These are phyloP conservation scores for Gopherus flavomarginatus DNA, from an alignment of 2,113 vertebrate genomes.

Conservation along the genomic window DNA sequence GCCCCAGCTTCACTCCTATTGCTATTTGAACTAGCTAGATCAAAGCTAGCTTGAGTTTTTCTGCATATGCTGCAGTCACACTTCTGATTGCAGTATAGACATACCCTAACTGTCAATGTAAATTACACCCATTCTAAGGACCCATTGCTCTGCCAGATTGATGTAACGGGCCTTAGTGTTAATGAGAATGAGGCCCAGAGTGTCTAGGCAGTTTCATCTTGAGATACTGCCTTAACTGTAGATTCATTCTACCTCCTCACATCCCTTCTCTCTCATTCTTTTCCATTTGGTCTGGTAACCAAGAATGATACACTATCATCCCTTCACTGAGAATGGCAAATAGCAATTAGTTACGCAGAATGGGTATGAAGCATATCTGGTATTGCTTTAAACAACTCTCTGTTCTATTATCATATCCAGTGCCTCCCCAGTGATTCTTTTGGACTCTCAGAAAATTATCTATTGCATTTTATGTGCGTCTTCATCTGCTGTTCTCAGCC, in stretches of 20 bases:
- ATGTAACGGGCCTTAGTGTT: background rate
- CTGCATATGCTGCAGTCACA: background rate
- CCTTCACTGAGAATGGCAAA: background rate
- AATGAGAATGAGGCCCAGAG: conserved; percentile 27
- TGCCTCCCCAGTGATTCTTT: background rate
- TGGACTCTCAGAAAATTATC: conserved; percentile 35
- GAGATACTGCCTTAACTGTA: conserved; percentile 7
- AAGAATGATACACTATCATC: rapidly evolving
- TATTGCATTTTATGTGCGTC: conserved; percentile 37
- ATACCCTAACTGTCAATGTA: background rate
- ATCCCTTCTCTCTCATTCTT: background rate
- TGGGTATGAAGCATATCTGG: background rate
- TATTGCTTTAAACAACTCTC: conserved; percentile 26
- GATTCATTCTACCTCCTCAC: conserved; percentile 8
- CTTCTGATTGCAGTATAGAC: background rate
- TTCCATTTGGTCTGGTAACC: background rate
- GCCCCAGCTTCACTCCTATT: background rate
- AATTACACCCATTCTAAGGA: background rate
- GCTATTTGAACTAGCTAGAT: background rate
- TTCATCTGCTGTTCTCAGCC: conserved; percentile 35
- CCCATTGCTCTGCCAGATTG: background rate
- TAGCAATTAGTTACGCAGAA: background rate
- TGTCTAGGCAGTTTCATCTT: background rate
- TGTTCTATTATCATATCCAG: conserved; percentile 10
- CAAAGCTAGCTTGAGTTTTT: background rate